Conservation (phyloP, 2,888 invertebrate species). For the Eupithecia subfuscata region DNA sequence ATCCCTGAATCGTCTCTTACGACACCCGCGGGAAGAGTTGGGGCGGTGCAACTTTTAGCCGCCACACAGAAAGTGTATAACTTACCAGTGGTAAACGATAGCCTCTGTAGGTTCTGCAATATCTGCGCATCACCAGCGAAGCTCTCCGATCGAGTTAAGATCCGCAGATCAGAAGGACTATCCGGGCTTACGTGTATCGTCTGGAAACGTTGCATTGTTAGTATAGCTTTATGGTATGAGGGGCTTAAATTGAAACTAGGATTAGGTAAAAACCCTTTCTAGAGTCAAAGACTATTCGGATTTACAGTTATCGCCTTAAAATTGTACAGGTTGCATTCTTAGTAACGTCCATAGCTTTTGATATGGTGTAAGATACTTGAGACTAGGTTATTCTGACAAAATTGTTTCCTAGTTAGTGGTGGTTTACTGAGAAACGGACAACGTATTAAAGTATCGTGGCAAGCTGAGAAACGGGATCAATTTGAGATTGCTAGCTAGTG, state of each 20-base stretch:
- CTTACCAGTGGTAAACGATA: conserved; percentile 68
- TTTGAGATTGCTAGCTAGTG: background rate
- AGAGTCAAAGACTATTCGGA: too few relatives aligned
- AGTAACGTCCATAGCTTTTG: conserved; percentile 2
- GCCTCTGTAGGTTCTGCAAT: conserved; percentile 87
- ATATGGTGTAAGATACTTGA: background rate
- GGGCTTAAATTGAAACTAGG: background rate
- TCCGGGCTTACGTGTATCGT: conserved; percentile 83
- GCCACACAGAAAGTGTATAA: too few relatives aligned
- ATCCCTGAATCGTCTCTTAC: too few relatives aligned
- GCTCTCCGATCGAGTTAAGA: conserved; percentile 87
- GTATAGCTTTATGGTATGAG: background rate
- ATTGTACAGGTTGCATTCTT: background rate
- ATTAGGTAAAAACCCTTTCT: too few relatives aligned
- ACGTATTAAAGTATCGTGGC: background rate
- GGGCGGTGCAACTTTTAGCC: too few relatives aligned
- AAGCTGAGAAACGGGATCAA: background rate
- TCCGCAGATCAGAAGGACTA: conserved; percentile 85
- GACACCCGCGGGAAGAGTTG: too few relatives aligned
- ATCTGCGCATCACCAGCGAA: conserved; percentile 92
- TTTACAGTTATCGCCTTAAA: conserved; percentile 66
- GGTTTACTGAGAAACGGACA: background rate
- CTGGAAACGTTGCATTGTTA: conserved; percentile 53
- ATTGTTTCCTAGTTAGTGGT: too few relatives aligned
- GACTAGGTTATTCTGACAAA: background rate